Evolutionary conservation across 2,113 vertebrate species (phyloP).

Genomic region (Bombycilla garrulus): DNA sequence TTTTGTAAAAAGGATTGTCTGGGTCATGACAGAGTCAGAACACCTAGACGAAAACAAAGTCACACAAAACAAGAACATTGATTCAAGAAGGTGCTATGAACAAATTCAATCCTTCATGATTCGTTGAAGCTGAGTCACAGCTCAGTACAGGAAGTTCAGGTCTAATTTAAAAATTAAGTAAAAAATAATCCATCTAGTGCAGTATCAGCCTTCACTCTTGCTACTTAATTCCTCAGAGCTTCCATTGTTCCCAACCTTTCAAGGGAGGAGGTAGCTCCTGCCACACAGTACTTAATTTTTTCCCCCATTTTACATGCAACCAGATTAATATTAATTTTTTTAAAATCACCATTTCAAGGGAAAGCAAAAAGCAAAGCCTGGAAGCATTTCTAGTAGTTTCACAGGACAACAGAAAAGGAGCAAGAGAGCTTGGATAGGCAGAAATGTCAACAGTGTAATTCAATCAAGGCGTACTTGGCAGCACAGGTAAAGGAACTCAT

Average conservation of each 20-base stretch:
- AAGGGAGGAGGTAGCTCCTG: not conserved
- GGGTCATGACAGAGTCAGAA: not conserved
- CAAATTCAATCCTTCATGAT: not conserved
- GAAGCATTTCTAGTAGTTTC: not conserved
- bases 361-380: not conserved
- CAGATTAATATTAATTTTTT: too few species aligned
- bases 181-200: not conserved
- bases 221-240: not conserved
- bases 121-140: not conserved
- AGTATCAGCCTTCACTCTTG: not conserved
- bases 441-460: not conserved
- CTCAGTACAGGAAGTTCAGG: not conserved
- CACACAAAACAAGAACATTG: not conserved
- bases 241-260: not conserved
- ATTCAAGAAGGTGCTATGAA: not conserved
- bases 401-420: not conserved
- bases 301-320: not conserved
- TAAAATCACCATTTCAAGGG: rapidly evolving
- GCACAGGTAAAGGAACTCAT: not conserved
- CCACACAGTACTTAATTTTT: not conserved
- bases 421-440: not conserved
- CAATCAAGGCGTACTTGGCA: not conserved
- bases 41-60: not conserved
- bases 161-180: not conserved
- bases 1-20: not conserved